A percentile compares a stretch with the other conserved stretches of the same genome.
These are phyloP conservation scores for Erinaceus europaeus DNA, from an alignment of 2,113 vertebrate species.

Conservation along the genomic window DNA sequence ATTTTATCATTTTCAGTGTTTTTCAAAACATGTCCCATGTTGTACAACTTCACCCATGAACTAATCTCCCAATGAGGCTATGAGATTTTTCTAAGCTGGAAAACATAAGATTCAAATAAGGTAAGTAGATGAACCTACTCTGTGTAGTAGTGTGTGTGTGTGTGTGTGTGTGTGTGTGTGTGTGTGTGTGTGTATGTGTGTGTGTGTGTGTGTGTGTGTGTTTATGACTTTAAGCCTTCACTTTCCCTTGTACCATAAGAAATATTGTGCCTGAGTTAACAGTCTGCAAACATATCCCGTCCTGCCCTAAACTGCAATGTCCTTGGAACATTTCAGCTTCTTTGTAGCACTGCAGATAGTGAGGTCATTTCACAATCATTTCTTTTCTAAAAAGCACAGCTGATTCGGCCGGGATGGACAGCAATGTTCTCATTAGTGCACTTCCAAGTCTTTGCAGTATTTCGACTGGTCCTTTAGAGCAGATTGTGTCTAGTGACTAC, in stretches of 20 bases:
- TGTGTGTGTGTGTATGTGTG: no score
- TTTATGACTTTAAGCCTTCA: not conserved
- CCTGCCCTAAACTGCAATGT: conserved; percentile 13
- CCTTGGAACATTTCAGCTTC: conserved; percentile 36
- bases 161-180: no score
- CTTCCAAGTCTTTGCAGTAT: conserved; percentile 42
- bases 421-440: conserved; percentile 1
- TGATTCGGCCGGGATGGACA: conserved; percentile 47
- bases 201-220: no score
- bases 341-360: conserved; percentile 2
- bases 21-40: not conserved
- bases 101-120: not conserved
- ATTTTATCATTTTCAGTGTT: not conserved
- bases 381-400: conserved; percentile 55
- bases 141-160: not conserved
- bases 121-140: not conserved
- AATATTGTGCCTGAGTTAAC: not conserved
- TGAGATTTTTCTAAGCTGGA: not conserved
- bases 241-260: not conserved
- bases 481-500: conserved; percentile 33
- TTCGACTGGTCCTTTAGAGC: conserved; percentile 43
- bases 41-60: not conserved
- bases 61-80: no score
- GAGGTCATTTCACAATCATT: conserved; percentile 57
- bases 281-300: not conserved